Percentiles rank a stretch among this genome's conserved stretches.
Evolutionary conservation across 2,113 vertebrate species (phyloP).

Genomic region (Mus pahari): DNA sequence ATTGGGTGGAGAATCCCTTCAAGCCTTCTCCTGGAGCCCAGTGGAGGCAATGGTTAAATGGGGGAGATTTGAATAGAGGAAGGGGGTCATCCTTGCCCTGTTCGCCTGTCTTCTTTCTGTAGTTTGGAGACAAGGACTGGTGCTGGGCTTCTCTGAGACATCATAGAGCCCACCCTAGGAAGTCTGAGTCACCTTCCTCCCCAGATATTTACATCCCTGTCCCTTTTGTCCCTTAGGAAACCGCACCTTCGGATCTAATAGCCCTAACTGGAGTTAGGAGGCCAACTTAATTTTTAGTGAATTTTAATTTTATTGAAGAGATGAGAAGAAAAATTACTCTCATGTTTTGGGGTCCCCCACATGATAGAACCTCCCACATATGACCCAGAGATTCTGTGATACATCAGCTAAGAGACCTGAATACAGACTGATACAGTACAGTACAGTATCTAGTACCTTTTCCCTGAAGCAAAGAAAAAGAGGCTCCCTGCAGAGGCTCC

Average conservation of each 20-base stretch:
- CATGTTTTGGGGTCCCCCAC: background rate
- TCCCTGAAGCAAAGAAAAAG: background rate
- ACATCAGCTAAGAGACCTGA: background rate
- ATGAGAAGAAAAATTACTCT: slow-evolving; percentile 6
- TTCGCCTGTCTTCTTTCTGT: background rate
- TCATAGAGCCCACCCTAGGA: background rate
- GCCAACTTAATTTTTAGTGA: background rate
- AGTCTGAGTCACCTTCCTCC: background rate
- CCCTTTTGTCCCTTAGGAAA: background rate
- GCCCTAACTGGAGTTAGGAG: background rate
- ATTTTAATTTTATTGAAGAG: background rate
- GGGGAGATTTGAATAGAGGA: background rate
- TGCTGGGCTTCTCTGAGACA: background rate
- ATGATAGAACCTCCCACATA: background rate
- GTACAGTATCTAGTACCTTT: no score
- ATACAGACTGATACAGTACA: no score
- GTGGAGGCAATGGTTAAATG: no score
- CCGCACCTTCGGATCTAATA: background rate
- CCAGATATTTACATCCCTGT: background rate
- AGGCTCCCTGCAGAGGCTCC: no score
- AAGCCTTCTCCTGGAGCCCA: background rate
- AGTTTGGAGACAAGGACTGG: background rate
- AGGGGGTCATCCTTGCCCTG: background rate
- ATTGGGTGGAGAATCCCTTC: background rate
- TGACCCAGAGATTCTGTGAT: background rate